phyloP scores from a whole-genome alignment of 2,797 vertebrate genomes.

The Pseudochromis fuscus region DNA sequence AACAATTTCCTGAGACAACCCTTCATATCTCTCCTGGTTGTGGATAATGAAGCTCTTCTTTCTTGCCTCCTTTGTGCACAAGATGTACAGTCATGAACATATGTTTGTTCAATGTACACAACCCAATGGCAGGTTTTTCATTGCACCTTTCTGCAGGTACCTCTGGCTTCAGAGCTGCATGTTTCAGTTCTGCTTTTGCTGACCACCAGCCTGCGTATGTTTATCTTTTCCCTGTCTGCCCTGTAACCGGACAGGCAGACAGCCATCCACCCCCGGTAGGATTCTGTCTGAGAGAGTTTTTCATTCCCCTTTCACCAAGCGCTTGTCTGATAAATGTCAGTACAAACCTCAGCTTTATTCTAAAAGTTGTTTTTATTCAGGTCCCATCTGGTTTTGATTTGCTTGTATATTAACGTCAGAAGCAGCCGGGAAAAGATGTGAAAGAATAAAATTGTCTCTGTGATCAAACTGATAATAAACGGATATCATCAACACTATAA shows the following conservation, averaged over 20 bases:
- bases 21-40: no score
- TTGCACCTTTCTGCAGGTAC: background rate
- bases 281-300: no score
- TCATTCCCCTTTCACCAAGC: no score
- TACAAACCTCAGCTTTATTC: conserved; percentile 3
- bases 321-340: conserved; percentile 1
- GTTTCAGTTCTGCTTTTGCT: no score
- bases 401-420: conserved; percentile 15
- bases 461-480: conserved; percentile 54
- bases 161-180: no score
- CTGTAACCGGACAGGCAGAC: no score
- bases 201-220: no score
- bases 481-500: conserved; percentile 42
- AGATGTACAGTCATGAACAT: background rate
- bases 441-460: conserved; percentile 32
- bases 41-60: no score
- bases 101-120: background rate
- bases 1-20: no score
- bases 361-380: conserved; percentile 16
- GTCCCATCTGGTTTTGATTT: conserved; percentile 32
- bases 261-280: no score
- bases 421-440: conserved; percentile 9
- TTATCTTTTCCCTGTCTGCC: no score
- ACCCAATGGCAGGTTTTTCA: background rate
- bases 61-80: no score